Base-by-base conservation (phyloP, 2,888 invertebrate species). In the Nomada flava region DNA sequence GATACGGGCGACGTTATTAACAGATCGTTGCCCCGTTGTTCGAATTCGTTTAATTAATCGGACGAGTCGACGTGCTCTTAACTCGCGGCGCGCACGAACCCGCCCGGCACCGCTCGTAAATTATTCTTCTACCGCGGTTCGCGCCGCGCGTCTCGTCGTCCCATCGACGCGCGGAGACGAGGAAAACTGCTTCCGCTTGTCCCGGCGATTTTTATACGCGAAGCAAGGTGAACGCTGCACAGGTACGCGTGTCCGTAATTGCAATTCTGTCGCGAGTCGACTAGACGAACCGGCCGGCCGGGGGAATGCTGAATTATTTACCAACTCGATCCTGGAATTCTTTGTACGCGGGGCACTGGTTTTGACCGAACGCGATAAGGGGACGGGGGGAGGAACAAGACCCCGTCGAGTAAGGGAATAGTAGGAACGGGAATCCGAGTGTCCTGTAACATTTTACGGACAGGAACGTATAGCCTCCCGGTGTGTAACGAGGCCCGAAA, bases 161-260 rank as follows among this genome's bases (percentile, higher is more conserved):
- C 18, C 62, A 29, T 42, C 55, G 55, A 23, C 64, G 11, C 29
- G 26, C 57, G 13, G 26, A 42, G 26, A 47, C 26, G 57, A 64
- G 79, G 67, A 80, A 79, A 80, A 79, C 79, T 29, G 73, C 80
- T 80, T 80, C 80, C 80, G 80, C 67, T 79, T 63, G 79, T 50
- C 62, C 50, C 47, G 47, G 44, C 50, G 23, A 55, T 73, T 73
- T 73, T 79, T 73, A 62, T 55, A 57, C 72, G 62, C 64, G 60
- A 42, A 50, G 29, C 18, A 2, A 57, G 11, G 29, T 29, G 29
- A 11, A 26, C 60, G 26, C 50, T 44, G 36, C 29, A n/a, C 53
- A 18, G 29, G 72, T 65, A 67, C 79, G 71, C 72, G 79, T 65
- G 72, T 62, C 26, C 50, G 72, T 67, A 73, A 73, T 73, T 55